Evolutionary conservation across 2,797 vertebrate species (phyloP).

Genomic region (Eupleurogrammus muticus): DNA sequence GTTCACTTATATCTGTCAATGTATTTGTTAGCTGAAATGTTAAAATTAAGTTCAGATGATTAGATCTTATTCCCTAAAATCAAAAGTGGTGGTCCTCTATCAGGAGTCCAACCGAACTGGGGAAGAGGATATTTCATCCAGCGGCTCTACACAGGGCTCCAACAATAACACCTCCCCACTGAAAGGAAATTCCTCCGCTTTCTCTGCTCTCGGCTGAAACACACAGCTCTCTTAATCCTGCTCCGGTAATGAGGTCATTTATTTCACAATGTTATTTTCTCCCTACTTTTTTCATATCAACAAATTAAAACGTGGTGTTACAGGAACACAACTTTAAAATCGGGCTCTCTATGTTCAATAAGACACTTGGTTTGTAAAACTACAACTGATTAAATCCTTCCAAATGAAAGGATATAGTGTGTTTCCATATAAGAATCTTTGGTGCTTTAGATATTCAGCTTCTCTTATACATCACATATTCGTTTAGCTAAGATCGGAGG

Average conservation of each 20-base stretch:
- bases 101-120: constrained; percentile 77
- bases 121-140: constrained; percentile 80
- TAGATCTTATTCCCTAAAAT: constrained; percentile 74
- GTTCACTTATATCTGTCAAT: constrained; percentile 22
- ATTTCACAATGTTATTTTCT: constrained; percentile 84
- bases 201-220: constrained; percentile 80
- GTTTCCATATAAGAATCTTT: constrained; percentile 29
- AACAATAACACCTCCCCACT: constrained; percentile 90
- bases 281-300: constrained; percentile 66
- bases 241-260: constrained; percentile 86
- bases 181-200: constrained; percentile 87
- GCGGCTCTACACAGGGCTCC: constrained; percentile 79
- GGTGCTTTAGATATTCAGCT: constrained; percentile 18
- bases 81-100: constrained; percentile 70
- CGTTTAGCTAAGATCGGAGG: constrained; percentile 42
- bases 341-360: constrained; percentile 35
- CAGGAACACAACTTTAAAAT: constrained; percentile 61
- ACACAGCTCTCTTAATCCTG: constrained; percentile 83
- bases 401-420: constrained; percentile 22
- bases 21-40: constrained; percentile 55
- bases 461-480: constrained; percentile 11
- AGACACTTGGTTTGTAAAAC: constrained; percentile 14
- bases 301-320: constrained; percentile 76
- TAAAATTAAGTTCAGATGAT: constrained; percentile 68
- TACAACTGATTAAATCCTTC: constrained; percentile 13